Evolutionary conservation across 2,888 invertebrate genomes (phyloP).

Genomic region (Mystacides longicornis): DNA sequence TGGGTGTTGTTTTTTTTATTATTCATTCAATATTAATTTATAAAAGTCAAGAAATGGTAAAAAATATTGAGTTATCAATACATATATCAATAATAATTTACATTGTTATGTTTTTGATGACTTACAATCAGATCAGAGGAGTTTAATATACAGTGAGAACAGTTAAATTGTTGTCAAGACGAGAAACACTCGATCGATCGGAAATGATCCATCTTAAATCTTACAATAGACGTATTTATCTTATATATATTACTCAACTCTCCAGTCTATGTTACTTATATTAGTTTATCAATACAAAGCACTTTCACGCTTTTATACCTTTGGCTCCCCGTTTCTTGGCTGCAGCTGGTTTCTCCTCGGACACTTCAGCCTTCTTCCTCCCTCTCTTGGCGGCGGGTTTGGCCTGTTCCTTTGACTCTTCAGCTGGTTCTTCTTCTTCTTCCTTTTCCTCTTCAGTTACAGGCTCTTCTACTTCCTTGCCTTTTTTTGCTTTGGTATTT

Average conservation of each 20-base stretch:
- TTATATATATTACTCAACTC: background rate
- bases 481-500: conserved; percentile 16
- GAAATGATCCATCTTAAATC: background rate
- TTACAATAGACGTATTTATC: background rate
- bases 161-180: no score
- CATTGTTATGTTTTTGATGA: no score
- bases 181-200: no score
- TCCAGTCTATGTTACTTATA: background rate
- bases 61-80: background rate
- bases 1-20: background rate
- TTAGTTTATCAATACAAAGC: conserved; percentile 8
- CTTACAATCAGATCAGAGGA: no score
- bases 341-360: conserved; percentile 25
- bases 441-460: conserved; percentile 21
- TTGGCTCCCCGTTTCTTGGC: conserved; percentile 22
- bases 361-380: conserved; percentile 29
- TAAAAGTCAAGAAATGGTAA: background rate
- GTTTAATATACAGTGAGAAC: no score
- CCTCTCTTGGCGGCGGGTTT: conserved; percentile 29
- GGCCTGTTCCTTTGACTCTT: conserved; percentile 28
- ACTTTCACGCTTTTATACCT: conserved; percentile 26
- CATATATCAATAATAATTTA: background rate
- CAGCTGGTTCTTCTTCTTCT: conserved; percentile 23
- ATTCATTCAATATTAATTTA: background rate
- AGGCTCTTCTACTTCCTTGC: conserved; percentile 17